These are phyloP conservation scores for Podarcis lilfordi DNA, from an alignment of 2,797 vertebrate genomes.

Conservation along the genomic window DNA sequence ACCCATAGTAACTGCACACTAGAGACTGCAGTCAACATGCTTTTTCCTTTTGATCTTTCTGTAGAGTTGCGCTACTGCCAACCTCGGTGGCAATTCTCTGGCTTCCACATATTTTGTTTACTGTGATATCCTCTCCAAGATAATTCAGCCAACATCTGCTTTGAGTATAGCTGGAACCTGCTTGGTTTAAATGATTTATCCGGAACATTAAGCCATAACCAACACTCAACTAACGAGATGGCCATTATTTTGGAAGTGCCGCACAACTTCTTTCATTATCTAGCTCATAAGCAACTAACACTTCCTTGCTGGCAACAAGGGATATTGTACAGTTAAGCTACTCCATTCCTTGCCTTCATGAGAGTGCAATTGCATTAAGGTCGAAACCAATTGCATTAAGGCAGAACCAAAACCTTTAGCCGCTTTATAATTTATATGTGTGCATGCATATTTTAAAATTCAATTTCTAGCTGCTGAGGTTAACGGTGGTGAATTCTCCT, in stretches of 20 bases:
- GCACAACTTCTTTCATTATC: neutral
- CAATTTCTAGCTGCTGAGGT: too few relatives aligned
- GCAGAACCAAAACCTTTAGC: neutral
- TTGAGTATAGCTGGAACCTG: neutral
- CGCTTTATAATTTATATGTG: neutral
- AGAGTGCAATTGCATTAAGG: neutral
- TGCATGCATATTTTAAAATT: neutral
- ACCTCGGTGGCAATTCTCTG: neutral
- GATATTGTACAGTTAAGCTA: neutral
- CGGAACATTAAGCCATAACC: neutral
- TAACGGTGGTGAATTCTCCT: neutral
- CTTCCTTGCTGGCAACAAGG: neutral
- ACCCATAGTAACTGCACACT: neutral
- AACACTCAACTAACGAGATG: neutral
- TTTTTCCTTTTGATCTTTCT: neutral
- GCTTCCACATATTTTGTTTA: neutral
- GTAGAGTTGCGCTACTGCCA: neutral
- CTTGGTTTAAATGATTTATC: neutral
- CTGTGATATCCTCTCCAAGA: neutral
- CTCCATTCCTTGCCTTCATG: neutral
- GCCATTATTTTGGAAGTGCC: neutral
- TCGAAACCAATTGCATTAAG: too few relatives aligned
- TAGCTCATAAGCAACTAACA: neutral
- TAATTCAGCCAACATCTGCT: neutral
- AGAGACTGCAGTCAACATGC: neutral